Evolutionary conservation across 2,888 invertebrate species (phyloP).

Genomic region (Phrixothrix hirtus): DNA sequence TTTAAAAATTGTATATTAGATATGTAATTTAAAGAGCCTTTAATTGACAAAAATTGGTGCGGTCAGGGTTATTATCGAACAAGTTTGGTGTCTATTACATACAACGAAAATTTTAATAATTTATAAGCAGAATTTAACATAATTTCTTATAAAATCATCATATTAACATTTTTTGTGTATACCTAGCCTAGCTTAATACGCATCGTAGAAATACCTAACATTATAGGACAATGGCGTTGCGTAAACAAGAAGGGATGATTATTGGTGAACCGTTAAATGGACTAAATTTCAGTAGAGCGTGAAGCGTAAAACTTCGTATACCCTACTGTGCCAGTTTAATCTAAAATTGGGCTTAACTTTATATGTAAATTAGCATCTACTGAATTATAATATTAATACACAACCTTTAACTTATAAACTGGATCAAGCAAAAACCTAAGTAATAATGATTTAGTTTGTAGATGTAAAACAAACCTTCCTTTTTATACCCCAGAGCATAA

Average conservation of each 20-base stretch:
- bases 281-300: slow-evolving; percentile 14
- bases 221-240: slow-evolving; percentile 19
- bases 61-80: slow-evolving; percentile 2
- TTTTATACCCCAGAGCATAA: too few species aligned
- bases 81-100: slow-evolving; percentile 5
- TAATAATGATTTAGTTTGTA: too few species aligned
- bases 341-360: slow-evolving; percentile 1
- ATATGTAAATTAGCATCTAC: background rate
- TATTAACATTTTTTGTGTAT: slow-evolving; percentile 13
- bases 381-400: background rate
- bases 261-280: slow-evolving; percentile 26
- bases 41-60: background rate
- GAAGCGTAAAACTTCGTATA: slow-evolving; percentile 13
- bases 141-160: slow-evolving; percentile 13
- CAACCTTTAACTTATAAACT: too few species aligned
- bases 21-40: background rate
- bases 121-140: slow-evolving; percentile 14
- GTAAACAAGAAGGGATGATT: slow-evolving; percentile 30
- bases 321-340: slow-evolving; percentile 5
- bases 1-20: background rate
- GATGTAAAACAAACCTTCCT: too few species aligned
- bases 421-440: too few species aligned
- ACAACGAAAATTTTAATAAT: slow-evolving; percentile 10
- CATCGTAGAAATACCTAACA: slow-evolving; percentile 8
- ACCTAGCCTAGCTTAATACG: too few species aligned